Percentiles rank a stretch among this genome's conserved stretches.
Conservation (phyloP, 1,140 invertebrate genomes). For the Manduca sexta region DNA sequence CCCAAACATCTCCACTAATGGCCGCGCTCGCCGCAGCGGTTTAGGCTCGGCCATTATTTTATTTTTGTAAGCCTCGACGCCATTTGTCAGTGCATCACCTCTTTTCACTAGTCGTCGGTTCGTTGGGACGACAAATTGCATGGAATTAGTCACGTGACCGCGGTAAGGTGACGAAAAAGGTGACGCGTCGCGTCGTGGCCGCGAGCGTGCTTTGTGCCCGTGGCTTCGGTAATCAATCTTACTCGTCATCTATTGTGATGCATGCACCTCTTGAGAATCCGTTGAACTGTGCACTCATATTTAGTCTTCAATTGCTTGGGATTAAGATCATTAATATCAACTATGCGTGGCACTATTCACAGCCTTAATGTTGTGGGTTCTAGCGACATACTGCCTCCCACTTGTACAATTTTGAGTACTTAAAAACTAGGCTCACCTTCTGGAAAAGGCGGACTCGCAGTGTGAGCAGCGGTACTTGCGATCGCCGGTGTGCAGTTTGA, state of each 20-base stretch:
- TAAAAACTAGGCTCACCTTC: slow-evolving; percentile 78
- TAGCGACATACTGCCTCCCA: no score
- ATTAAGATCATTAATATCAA: slow-evolving; percentile 25
- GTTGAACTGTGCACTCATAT: slow-evolving; percentile 38
- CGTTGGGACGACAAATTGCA: slow-evolving; percentile 65
- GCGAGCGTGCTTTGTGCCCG: slow-evolving; percentile 78
- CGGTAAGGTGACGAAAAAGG: slow-evolving; percentile 68
- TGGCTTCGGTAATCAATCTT: slow-evolving; percentile 72
- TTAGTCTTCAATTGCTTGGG: slow-evolving; percentile 75
- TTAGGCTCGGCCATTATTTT: slow-evolving; percentile 69
- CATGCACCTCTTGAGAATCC: slow-evolving; percentile 39
- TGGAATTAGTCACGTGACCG: slow-evolving; percentile 68
- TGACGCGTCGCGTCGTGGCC: slow-evolving; percentile 50
- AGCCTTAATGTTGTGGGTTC: neutral
- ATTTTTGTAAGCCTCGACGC: slow-evolving; percentile 67
- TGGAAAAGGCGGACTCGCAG: slow-evolving; percentile 93
- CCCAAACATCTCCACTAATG: slow-evolving; percentile 70
- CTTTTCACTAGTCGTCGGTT: slow-evolving; percentile 61
- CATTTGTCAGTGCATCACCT: slow-evolving; percentile 69
- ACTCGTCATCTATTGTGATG: slow-evolving; percentile 41
- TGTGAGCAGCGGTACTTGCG: slow-evolving; percentile 93
- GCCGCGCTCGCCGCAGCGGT: slow-evolving; percentile 51
- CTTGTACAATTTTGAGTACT: no score
- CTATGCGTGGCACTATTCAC: neutral
- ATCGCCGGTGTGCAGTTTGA: slow-evolving; percentile 96